A percentile compares a stretch with the other conserved stretches of the same genome.
Conservation (phyloP, 2,797 vertebrate species). For the Mormyrus hasselquistii region DNA sequence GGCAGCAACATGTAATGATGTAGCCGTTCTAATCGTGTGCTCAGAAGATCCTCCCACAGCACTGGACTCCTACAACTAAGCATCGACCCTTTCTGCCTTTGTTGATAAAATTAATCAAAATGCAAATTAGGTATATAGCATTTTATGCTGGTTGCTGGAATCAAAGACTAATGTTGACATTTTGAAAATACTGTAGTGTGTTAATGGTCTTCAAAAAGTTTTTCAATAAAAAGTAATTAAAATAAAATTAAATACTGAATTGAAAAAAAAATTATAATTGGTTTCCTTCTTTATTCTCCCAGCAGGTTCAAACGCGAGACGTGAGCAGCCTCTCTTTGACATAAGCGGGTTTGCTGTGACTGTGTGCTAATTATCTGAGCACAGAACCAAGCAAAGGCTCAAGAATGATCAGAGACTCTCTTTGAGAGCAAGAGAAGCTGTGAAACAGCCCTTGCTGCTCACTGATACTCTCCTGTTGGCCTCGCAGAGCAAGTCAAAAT, state of each 20-base stretch:
- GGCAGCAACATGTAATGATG: not conserved
- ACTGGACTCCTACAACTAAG: not conserved
- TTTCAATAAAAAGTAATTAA: not conserved
- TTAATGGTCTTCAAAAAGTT: not conserved
- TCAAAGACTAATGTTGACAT: conserved; percentile 1
- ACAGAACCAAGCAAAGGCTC: not conserved
- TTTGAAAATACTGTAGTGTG: not conserved
- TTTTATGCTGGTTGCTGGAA: not conserved
- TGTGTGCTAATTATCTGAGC: not conserved
- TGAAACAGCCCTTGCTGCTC: not conserved
- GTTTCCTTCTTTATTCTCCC: not conserved
- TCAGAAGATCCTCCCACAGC: not conserved
- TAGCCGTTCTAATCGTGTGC: not conserved
- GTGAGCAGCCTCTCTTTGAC: not conserved
- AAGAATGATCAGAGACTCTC: not conserved
- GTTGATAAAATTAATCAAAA: not conserved
- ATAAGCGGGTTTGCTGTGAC: not conserved
- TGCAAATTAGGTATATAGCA: not conserved
- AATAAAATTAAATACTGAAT: not conserved
- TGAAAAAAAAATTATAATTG: not conserved
- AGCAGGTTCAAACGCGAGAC: not conserved
- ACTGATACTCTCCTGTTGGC: not conserved
- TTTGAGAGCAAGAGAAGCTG: not conserved
- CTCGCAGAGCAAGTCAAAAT: not conserved
- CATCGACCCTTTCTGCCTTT: not conserved